Evolutionary conservation across 2,888 invertebrate species (phyloP), one percentile per base, ranked within the genome.

Genomic region (Synanthedon vespiformis): DNA sequence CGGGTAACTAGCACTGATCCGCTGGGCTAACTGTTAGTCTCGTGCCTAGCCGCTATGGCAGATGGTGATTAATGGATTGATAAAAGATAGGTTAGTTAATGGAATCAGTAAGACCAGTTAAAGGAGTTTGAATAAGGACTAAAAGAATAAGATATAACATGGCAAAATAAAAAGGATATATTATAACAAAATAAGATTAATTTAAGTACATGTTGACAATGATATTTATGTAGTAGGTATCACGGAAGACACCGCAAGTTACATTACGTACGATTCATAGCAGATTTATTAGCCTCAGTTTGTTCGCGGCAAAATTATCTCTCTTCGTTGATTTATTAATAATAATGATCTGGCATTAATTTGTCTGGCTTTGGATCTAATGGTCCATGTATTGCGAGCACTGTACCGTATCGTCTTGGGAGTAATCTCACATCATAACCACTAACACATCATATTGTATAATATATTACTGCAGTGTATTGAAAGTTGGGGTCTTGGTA

Each of bases 321-420:
- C 62, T 66, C 63, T 62, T 61, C 64, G 60, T 59, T 70, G 73
- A 74, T 76, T 68, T 75, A 78, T 77, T 77, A 75, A 72, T 76
- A 77, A 72, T 73, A 74, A 73, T 72, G 73, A 70, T 65, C 61
- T 63, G 60, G 65, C 71, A 77, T 74, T 77, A 74, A 77, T 77
- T 72, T 57, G 67, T 72, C 64, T 68, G 61, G 61, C 58, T 67
- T 66, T 58, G 60, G 60, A 61, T 67, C 67, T 72, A 77, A 75
- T 76, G 72, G 69, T 59, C 65, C 66, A 62, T 70, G 65, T 68
- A 68, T 67, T 60, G 58, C 55, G 59, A 64, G 61, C 61, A 56
- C 52, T 61, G 63, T 62, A 63, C 60, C 63, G 61, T 65, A 63
- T 60, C 68, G 59, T 61, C 56, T 63, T 57, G 44, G 44, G 44